Evolutionary conservation across 2,797 vertebrate genomes (phyloP).

Genomic region (Liparis tanakae): DNA sequence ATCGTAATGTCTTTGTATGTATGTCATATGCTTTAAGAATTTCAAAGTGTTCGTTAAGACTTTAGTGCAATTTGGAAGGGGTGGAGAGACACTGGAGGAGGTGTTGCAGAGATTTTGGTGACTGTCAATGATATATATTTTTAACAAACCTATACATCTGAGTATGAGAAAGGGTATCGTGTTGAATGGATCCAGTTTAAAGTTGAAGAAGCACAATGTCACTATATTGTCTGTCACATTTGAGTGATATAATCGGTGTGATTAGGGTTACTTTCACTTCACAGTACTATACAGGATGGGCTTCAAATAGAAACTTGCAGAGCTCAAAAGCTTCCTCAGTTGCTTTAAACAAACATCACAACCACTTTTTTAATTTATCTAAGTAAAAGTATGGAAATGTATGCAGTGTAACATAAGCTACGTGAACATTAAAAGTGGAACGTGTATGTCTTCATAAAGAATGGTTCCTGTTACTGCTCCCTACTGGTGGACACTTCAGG

Average conservation of each 20-base stretch:
- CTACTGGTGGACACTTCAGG: conserved; percentile 12
- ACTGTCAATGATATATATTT: conserved; percentile 36
- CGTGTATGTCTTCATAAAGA: not conserved
- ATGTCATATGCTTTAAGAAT: conserved; percentile 13
- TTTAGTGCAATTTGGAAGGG: conserved; percentile 65
- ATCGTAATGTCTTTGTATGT: not conserved
- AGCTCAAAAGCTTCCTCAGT: not conserved
- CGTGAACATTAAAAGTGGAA: not conserved
- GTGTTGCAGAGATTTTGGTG: conserved; percentile 66
- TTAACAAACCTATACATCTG: not conserved
- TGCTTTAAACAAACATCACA: not conserved
- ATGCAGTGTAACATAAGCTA: not conserved
- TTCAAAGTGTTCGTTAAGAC: conserved; percentile 74
- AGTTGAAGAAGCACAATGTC: not conserved
- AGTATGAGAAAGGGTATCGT: not conserved
- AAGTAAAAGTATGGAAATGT: not conserved
- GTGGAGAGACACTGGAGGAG: conserved; percentile 58
- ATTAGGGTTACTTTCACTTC: conserved; percentile 32
- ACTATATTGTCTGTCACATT: not conserved
- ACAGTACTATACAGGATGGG: not conserved
- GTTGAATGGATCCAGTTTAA: not conserved
- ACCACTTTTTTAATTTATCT: not conserved
- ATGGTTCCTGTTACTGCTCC: conserved; percentile 6
- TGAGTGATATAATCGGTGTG: not conserved
- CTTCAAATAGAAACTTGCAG: conserved; percentile 12